Percentiles rank a stretch among this genome's conserved stretches.
phyloP scores from a whole-genome alignment of 2,797 vertebrate genomes.

The Lepilemur ruficaudatus region DNA sequence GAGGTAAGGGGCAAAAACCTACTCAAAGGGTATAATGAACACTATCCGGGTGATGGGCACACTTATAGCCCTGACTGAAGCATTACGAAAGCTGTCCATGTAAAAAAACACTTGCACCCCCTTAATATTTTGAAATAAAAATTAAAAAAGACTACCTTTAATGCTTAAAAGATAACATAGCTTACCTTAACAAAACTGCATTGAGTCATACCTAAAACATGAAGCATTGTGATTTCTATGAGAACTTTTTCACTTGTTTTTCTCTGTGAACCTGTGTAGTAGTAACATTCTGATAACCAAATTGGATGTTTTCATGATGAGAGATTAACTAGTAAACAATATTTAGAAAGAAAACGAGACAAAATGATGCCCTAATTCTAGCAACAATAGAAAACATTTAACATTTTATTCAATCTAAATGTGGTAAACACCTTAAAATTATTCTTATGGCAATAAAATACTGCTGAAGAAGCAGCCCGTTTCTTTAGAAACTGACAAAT shows the following conservation, averaged over 20 bases:
- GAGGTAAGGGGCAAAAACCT: too few relatives aligned
- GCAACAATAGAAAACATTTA: not conserved
- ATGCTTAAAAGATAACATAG: not conserved
- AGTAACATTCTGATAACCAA: not conserved
- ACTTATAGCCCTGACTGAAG: too few relatives aligned
- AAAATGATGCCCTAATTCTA: not conserved
- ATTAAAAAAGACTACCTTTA: too few relatives aligned
- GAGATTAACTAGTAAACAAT: not conserved
- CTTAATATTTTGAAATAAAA: too few relatives aligned
- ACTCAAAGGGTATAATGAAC: too few relatives aligned
- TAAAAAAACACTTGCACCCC: too few relatives aligned
- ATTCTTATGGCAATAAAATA: not conserved
- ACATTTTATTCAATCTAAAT: not conserved
- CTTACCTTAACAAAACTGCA: not conserved
- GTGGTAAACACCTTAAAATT: not conserved
- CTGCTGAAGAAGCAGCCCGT: not conserved
- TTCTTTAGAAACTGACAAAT: not conserved
- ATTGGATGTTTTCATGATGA: not conserved
- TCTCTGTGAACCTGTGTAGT: not conserved
- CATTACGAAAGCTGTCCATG: too few relatives aligned
- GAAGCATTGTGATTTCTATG: not conserved
- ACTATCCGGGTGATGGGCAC: too few relatives aligned
- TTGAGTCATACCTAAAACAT: not conserved
- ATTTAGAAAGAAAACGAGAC: not conserved
- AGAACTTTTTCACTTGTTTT: not conserved